Base-by-base conservation (phyloP, 1,140 invertebrate genomes). In the Asbolus verrucosus region DNA sequence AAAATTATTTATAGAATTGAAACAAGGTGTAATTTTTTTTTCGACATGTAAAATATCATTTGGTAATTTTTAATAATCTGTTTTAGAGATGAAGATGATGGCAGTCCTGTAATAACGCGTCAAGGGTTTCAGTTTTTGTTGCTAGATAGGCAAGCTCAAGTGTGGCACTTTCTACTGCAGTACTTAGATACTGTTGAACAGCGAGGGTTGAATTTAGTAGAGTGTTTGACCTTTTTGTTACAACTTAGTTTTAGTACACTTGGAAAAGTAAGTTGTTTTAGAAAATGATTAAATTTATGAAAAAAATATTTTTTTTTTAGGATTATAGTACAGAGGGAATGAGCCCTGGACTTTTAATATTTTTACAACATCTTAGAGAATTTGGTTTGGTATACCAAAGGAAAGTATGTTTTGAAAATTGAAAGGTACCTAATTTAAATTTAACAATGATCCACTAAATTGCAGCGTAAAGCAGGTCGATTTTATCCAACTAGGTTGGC, bases 101-200 rank as follows among this genome's bases (percentile, higher is more conserved):
- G 90, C 0, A 91, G 90, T 70, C 92, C 92, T 43, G 89, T 92
- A 14, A 98, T 98, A 71, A 98, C 96, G 0, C 88, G 92, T 71
- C 91, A 94, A 73, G 95, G 95, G 1, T 98, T 98, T 83, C 97
- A 99, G 82, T 99, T 99, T 84, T 84, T 99, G 13, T 83, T 99
- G 9, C 85, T 98, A 73, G 96, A 97, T 78, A 95, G 94, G 5
- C 88, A 92, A 30, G 91, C 93, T 33, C 96, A 98, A 87, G 90
- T 99, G 79, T 99, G 97, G 97, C 93, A 95, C 81, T 98, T 98
- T 83, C 92, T 98, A 78, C 86, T 98, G 1, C 94, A 98, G 79
- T 98, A 98, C 82, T 83, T 99, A 65, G 94, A 97, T 75, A 97
- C 94, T 6, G 92, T 96, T 8, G 92, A 96, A 82, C 87, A 90